Evolutionary conservation across 2,113 vertebrate genomes (phyloP).

Genomic region (Perca flavescens): DNA sequence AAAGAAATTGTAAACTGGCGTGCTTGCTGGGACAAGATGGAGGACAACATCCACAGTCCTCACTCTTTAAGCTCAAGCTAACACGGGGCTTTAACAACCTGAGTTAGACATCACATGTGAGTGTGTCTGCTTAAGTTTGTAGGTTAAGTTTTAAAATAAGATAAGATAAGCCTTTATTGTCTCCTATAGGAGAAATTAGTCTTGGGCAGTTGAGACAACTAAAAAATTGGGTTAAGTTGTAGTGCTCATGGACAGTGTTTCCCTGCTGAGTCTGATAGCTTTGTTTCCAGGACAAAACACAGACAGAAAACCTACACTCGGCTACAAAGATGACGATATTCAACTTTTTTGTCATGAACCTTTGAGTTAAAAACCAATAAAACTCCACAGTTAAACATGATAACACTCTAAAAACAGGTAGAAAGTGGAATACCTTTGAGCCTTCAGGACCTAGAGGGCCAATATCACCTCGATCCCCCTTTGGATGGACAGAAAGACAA

Average conservation of each 20-base stretch:
- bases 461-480: slow-evolving; percentile 88
- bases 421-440: slow-evolving; percentile 81
- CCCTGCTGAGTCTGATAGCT: too few species aligned
- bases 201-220: too few species aligned
- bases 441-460: slow-evolving; percentile 86
- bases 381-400: not conserved
- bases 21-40: not conserved
- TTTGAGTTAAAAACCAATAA: not conserved
- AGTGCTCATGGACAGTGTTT: too few species aligned
- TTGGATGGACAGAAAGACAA: slow-evolving; percentile 60
- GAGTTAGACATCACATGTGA: not conserved
- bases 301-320: too few species aligned
- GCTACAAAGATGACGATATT: too few species aligned
- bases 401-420: not conserved
- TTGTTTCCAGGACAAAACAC: too few species aligned
- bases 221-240: too few species aligned
- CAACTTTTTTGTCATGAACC: not conserved
- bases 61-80: not conserved
- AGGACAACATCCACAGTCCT: not conserved
- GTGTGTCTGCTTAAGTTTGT: too few species aligned
- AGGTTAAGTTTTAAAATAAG: too few species aligned
- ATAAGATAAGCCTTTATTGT: too few species aligned
- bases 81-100: not conserved
- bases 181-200: too few species aligned
- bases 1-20: too few species aligned